Percentiles rank a stretch among this genome's conserved stretches.
Evolutionary conservation across 2,113 vertebrate species (phyloP).

Genomic region (Plecotus auritus): DNA sequence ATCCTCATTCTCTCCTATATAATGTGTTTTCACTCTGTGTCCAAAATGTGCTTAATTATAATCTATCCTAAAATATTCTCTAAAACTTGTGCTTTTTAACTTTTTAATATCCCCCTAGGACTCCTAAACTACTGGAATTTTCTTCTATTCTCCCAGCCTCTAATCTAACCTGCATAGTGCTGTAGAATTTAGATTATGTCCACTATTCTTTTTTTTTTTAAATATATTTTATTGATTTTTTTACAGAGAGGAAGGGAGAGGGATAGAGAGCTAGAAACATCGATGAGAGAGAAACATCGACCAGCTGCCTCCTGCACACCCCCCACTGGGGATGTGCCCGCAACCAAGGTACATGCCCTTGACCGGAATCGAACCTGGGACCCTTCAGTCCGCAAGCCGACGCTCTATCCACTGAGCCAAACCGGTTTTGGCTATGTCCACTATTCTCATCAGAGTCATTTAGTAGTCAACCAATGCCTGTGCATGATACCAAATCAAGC

Average conservation of each 20-base stretch:
- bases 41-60: conserved; percentile 16
- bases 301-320: too few species aligned
- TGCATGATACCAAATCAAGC: background rate
- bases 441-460: background rate
- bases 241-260: too few species aligned
- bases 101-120: background rate
- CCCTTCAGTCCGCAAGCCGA: too few species aligned
- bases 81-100: background rate
- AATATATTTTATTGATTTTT: too few species aligned
- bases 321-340: too few species aligned
- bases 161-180: background rate
- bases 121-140: background rate
- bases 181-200: background rate
- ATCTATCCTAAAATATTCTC: background rate
- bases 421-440: too few species aligned
- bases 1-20: background rate
- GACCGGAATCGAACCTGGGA: too few species aligned
- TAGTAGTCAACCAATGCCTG: background rate
- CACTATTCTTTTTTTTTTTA: too few species aligned
- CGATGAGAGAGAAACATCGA: too few species aligned
- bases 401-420: too few species aligned
- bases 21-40: background rate
- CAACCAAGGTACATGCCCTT: too few species aligned
- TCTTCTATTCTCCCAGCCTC: background rate
- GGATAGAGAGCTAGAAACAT: too few species aligned